Base-by-base conservation (phyloP, 2,888 invertebrate species). In the Eugnorisma glareosa region DNA sequence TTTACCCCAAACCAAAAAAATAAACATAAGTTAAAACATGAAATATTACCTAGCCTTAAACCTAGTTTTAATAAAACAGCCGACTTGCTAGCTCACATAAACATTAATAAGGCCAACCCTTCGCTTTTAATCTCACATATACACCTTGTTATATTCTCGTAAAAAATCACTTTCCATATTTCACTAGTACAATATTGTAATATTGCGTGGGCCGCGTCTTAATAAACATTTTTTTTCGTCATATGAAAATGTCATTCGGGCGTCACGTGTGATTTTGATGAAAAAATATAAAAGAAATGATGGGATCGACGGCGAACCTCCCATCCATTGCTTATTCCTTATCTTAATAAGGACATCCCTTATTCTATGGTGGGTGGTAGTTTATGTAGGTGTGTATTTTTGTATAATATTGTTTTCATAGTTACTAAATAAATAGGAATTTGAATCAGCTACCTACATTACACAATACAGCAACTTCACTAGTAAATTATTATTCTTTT, bases 181-280 rank as follows among this genome's bases (percentile, higher is more conserved):
- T 96, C 96, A 96, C 96, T 95, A 94, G 94, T 94, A 93, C 93
- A 94, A 95, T 95, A 96, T 96, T 96, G 95, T 96, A 96, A 96
- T 96, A 96, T 95, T 94, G 94, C 93, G 93, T 91, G 90, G 89
- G 89, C 90, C 89, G 91, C 93, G 93, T 96, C 95, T 95, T 96
- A 96, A 96, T 96, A 96, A 96, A 96, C 95, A 95, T 96, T 96
- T 96, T 96, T 95, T 95, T 96, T 92, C 94, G 92, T 95, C 95
- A 92, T 93, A 96, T 95, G 96, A 96, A 96, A 96, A 96, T 96
- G 96, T 95, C 96, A 96, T 96, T 95, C 92, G 85, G 95, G 96
- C 96, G 95, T 95, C 96, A 96, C 96, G 93, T 96, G 96, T 96
- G 95, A 96, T 96, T 94, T 96, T 96, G 96, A 96, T 96, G 96